These are phyloP conservation scores for Andrena bucephala DNA, from an alignment of 2,888 invertebrate species.

Conservation along the genomic window DNA sequence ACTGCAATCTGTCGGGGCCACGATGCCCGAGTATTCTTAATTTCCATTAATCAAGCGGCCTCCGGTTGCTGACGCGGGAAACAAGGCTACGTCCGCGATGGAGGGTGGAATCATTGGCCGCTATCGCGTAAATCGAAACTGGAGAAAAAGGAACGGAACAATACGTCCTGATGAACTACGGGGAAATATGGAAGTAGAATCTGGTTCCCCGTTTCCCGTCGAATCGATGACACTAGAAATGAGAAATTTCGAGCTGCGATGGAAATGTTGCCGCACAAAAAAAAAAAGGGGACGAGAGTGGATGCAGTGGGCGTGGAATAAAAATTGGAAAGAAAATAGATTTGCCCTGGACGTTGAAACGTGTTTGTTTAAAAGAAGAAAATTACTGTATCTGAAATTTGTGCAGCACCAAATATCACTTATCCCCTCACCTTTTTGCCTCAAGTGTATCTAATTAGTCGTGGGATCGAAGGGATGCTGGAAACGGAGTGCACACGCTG, in stretches of 20 bases:
- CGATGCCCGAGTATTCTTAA: constrained; percentile 76
- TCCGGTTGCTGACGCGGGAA: constrained; percentile 46
- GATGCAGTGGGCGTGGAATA: neutral
- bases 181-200: constrained; percentile 32
- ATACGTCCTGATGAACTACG: constrained; percentile 47
- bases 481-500: neutral
- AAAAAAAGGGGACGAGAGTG: neutral
- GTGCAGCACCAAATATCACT: neutral
- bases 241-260: constrained; percentile 31
- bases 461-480: neutral
- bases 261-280: constrained; percentile 7
- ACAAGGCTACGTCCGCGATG: constrained; percentile 32
- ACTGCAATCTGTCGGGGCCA: constrained; percentile 75
- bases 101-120: constrained; percentile 27
- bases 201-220: constrained; percentile 13
- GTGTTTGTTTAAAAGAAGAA: neutral
- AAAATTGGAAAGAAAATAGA: constrained; percentile 14
- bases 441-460: neutral
- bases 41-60: constrained; percentile 78
- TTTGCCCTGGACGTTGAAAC: constrained; percentile 4
- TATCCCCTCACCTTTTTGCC: neutral
- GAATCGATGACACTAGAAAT: constrained; percentile 43
- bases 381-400: neutral
- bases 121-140: constrained; percentile 21
- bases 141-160: constrained; percentile 30